Evolutionary conservation across 2,113 vertebrate genomes (phyloP).

Genomic region (Coreoperca whiteheadi): DNA sequence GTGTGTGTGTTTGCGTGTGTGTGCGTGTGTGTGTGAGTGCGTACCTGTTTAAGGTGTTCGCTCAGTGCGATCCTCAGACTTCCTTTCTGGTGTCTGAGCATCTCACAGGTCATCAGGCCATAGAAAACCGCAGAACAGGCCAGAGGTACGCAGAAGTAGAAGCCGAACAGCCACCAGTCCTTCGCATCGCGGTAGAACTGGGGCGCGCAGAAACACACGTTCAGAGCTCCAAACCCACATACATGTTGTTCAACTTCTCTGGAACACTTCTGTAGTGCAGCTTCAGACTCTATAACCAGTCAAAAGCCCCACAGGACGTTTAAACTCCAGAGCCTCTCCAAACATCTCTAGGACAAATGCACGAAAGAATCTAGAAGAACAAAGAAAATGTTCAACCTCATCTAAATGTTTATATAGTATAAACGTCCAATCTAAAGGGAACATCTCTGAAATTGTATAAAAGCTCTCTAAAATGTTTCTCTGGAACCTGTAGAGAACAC

Average conservation of each 20-base stretch:
- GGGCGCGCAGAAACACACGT: neutral
- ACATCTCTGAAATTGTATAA: no score
- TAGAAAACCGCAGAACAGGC: conserved; percentile 93
- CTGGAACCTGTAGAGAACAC: no score
- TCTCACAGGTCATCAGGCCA: conserved; percentile 93
- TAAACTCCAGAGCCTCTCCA: no score
- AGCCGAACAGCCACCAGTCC: conserved; percentile 98
- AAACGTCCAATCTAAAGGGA: no score
- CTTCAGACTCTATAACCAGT: neutral
- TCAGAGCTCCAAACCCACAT: neutral
- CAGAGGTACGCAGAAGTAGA: conserved; percentile 96
- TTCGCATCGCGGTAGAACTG: conserved; percentile 92
- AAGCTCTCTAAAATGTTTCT: no score
- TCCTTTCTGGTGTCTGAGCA: conserved; percentile 92
- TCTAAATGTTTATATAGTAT: no score
- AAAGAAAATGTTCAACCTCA: no score
- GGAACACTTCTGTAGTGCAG: neutral
- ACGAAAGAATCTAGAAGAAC: no score
- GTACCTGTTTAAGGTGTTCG: conserved; percentile 96
- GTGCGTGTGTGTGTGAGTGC: neutral
- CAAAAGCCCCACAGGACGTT: neutral
- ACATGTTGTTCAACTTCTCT: neutral
- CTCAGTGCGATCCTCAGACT: conserved; percentile 91
- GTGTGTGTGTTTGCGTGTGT: neutral
- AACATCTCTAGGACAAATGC: no score